Evolutionary conservation across 1,140 invertebrate species (phyloP).

Genomic region (Drosophila gunungcola): DNA sequence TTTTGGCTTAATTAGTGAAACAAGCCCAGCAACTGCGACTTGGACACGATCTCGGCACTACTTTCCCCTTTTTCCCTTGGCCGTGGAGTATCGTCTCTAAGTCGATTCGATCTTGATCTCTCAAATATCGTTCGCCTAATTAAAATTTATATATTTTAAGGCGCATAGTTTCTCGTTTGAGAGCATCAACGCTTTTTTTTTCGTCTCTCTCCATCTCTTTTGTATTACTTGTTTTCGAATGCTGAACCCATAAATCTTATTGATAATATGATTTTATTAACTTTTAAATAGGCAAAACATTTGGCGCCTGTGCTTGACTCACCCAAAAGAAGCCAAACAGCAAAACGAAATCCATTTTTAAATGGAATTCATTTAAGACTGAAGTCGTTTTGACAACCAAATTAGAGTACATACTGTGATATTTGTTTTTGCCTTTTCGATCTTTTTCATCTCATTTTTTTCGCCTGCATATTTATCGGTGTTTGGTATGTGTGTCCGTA

Average conservation of each 20-base stretch:
- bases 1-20: conserved; percentile 83
- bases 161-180: conserved; percentile 62
- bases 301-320: conserved; percentile 64
- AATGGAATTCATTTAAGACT: conserved; percentile 64
- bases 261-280: conserved; percentile 81
- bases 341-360: conserved; percentile 44
- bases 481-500: conserved; percentile 20
- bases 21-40: conserved; percentile 62
- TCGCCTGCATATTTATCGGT: conserved; percentile 62
- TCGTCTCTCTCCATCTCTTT: conserved; percentile 27
- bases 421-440: conserved; percentile 50
- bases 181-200: conserved; percentile 25
- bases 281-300: conserved; percentile 80
- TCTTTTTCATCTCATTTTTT: conserved; percentile 31
- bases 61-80: not conserved
- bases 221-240: conserved; percentile 57
- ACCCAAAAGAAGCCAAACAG: conserved; percentile 15
- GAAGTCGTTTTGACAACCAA: conserved; percentile 78
- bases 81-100: conserved; percentile 12
- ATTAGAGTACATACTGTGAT: conserved; percentile 70
- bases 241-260: conserved; percentile 78
- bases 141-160: conserved; percentile 79
- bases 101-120: conserved; percentile 68
- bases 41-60: conserved; percentile 45
- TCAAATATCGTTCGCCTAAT: conserved; percentile 76